These are phyloP conservation scores for Amphiura filiformis DNA, from an alignment of 35 echinoderm and acorn worm species.

Conservation along the genomic window DNA sequence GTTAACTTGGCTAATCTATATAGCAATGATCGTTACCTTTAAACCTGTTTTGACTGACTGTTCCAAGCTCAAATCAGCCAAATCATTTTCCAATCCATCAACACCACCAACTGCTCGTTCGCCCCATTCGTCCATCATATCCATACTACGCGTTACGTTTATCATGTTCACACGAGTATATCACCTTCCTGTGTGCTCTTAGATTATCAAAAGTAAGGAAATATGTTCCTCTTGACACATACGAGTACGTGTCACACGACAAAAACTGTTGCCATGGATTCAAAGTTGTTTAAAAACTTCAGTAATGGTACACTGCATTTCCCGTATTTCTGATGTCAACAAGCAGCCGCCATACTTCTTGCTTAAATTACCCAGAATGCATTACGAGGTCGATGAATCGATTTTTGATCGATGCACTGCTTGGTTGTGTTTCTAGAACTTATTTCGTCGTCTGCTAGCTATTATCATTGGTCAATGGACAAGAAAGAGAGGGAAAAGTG, in stretches of 20 bases:
- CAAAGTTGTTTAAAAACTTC: no score
- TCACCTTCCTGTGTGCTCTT: not conserved
- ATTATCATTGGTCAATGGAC: no score
- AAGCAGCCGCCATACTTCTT: not conserved
- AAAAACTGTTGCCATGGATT: not conserved
- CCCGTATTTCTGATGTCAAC: not conserved
- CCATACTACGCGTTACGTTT: not conserved
- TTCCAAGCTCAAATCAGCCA: conserved; percentile 85
- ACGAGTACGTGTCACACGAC: not conserved
- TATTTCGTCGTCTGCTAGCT: no score
- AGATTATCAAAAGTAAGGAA: not conserved
- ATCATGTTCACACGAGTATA: not conserved
- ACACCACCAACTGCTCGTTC: conserved; percentile 31
- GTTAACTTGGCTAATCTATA: no score
- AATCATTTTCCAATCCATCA: conserved; percentile 62
- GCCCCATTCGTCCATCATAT: conserved; percentile 20
- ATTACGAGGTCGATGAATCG: not conserved
- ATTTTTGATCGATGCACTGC: not conserved
- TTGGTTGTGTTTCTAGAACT: no score
- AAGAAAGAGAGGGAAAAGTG: no score
- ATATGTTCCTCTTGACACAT: not conserved
- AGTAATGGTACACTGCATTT: no score
- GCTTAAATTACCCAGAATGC: not conserved
- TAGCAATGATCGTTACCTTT: conserved; percentile 50
- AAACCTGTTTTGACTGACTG: conserved; percentile 79